These are phyloP conservation scores for Zootermopsis nevadensis DNA, from an alignment of 2,888 invertebrate species.

Conservation along the genomic window DNA sequence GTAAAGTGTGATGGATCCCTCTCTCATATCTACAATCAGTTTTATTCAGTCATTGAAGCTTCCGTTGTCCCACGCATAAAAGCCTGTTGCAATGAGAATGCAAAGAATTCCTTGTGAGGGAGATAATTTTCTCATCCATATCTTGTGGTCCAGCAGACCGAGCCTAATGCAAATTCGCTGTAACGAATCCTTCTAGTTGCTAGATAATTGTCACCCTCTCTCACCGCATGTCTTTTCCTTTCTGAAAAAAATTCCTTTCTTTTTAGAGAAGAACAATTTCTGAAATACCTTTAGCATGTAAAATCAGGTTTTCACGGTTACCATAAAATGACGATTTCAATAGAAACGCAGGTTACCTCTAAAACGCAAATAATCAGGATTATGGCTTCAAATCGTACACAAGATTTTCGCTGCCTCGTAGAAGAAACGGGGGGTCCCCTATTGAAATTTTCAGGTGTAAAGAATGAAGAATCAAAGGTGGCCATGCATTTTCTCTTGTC, in stretches of 20 bases:
- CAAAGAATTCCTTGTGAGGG: neutral
- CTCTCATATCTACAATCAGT: no score
- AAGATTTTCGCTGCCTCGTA: no score
- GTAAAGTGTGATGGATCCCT: no score
- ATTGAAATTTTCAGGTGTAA: no score
- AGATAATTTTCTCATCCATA: constrained; percentile 2
- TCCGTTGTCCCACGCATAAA: neutral
- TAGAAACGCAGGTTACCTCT: neutral
- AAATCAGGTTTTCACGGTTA: neutral
- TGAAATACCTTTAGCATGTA: neutral
- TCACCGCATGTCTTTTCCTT: neutral
- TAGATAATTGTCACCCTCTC: neutral
- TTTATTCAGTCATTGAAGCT: no score
- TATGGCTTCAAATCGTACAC: neutral
- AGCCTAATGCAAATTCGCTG: neutral
- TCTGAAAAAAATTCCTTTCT: constrained; percentile 12
- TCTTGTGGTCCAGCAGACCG: neutral
- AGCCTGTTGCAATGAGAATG: neutral
- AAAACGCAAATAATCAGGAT: neutral
- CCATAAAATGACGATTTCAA: neutral
- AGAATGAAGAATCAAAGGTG: no score
- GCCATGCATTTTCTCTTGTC: no score
- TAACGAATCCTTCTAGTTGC: neutral
- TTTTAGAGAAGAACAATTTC: constrained; percentile 4
- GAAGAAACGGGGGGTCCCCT: no score